phyloP scores from a whole-genome alignment of 2,888 invertebrate species.

The Pardosa pseudoannulata region DNA sequence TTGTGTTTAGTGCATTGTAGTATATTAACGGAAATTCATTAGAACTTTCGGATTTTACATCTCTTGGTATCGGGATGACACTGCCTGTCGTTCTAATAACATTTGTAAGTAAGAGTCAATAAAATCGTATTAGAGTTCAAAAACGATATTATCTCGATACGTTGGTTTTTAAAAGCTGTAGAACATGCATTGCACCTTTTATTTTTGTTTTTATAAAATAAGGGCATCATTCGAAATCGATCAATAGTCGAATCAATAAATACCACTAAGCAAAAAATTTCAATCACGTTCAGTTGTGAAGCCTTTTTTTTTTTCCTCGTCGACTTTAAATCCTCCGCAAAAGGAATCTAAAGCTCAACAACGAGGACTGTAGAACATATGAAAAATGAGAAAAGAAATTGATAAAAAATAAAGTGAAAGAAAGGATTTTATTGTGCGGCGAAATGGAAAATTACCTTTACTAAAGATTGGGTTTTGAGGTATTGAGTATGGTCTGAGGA shows the following conservation, averaged over 20 bases:
- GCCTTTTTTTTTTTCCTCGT: neutral
- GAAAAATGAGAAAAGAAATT: neutral
- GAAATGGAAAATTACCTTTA: constrained; percentile 24
- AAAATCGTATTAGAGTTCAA: too few relatives aligned
- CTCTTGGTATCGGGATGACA: too few relatives aligned
- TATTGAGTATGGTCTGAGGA: neutral
- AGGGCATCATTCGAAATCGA: neutral
- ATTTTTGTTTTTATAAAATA: too few relatives aligned
- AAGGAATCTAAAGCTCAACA: neutral
- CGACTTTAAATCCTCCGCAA: neutral
- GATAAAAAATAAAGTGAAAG: neutral
- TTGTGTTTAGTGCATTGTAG: too few relatives aligned
- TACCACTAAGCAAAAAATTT: constrained; percentile 28
- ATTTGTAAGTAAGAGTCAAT: too few relatives aligned
- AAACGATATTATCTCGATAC: too few relatives aligned
- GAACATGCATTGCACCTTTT: too few relatives aligned
- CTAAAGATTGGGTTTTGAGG: constrained; percentile 1
- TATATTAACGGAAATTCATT: too few relatives aligned
- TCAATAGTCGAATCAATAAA: constrained; percentile 51
- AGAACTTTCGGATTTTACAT: too few relatives aligned
- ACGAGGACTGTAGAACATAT: neutral
- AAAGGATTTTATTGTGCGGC: neutral
- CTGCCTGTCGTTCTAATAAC: too few relatives aligned
- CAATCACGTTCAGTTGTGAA: constrained; percentile 36
- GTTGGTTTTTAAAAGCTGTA: too few relatives aligned